Evolutionary conservation across 2,113 vertebrate species (phyloP).

Genomic region (Suncus etruscus): DNA sequence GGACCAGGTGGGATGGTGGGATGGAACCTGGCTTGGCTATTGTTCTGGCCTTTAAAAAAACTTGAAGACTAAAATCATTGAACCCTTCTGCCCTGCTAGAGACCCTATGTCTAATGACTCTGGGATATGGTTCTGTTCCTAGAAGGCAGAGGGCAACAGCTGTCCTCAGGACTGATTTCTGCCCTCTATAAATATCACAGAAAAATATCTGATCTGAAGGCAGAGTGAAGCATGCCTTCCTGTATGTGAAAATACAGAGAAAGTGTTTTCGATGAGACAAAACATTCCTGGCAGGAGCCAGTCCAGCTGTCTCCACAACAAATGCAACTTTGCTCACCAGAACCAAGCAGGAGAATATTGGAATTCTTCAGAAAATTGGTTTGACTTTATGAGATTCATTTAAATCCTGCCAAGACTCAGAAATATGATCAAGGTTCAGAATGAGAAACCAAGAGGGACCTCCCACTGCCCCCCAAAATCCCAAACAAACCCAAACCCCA

Average conservation of each 20-base stretch:
- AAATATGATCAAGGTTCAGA: constrained; percentile 13
- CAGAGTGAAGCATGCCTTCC: background rate
- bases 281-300: background rate
- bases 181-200: background rate
- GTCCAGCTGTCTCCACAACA: background rate
- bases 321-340: background rate
- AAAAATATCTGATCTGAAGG: background rate
- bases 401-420: background rate
- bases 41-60: too few species aligned
- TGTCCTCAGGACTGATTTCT: background rate
- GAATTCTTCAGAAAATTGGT: background rate
- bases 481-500: too few species aligned
- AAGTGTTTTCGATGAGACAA: background rate
- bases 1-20: too few species aligned
- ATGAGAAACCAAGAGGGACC: background rate
- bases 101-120: background rate
- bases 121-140: background rate
- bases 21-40: too few species aligned
- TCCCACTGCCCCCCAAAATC: too few species aligned
- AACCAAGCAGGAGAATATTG: background rate
- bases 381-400: background rate
- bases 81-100: too few species aligned
- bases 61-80: too few species aligned
- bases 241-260: background rate
- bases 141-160: background rate